Evolutionary conservation across 1,140 invertebrate species (phyloP).

Genomic region (Elymnias hypermnestra): DNA sequence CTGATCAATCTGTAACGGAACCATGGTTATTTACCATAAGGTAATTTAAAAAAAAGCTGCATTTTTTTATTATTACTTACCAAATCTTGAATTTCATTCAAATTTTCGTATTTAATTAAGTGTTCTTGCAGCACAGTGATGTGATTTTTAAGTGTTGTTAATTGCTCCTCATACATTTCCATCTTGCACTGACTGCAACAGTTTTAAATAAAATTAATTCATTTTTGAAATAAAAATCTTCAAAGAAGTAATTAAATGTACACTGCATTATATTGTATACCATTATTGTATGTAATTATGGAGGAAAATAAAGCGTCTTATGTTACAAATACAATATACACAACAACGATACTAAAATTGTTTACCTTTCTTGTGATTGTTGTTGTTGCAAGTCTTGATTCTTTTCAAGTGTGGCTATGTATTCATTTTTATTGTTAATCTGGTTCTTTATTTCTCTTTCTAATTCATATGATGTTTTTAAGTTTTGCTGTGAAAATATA

Average conservation of each 20-base stretch:
- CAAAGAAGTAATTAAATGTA: no score
- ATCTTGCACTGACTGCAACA: slow-evolving; percentile 48
- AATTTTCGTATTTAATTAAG: slow-evolving; percentile 46
- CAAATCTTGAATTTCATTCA: slow-evolving; percentile 40
- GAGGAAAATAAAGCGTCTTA: no score
- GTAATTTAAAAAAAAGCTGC: not conserved
- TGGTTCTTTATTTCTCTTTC: slow-evolving; percentile 35
- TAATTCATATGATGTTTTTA: slow-evolving; percentile 24
- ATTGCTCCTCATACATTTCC: slow-evolving; percentile 45
- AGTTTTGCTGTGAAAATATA: slow-evolving; percentile 28
- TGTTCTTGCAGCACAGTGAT: slow-evolving; percentile 45
- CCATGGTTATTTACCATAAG: not conserved
- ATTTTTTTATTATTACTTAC: slow-evolving; percentile 23
- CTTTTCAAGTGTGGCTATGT: slow-evolving; percentile 40
- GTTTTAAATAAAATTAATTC: no score
- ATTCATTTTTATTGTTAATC: slow-evolving; percentile 38
- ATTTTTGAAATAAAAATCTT: not conserved
- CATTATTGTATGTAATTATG: no score
- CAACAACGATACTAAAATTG: no score
- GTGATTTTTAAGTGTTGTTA: slow-evolving; percentile 38
- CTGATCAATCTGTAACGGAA: slow-evolving; percentile 12
- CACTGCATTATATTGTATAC: no score
- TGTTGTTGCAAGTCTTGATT: slow-evolving; percentile 33
- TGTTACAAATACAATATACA: no score
- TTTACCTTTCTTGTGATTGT: slow-evolving; percentile 46